Conservation (phyloP, 2,797 vertebrate species). For the Coendou prehensilis region DNA sequence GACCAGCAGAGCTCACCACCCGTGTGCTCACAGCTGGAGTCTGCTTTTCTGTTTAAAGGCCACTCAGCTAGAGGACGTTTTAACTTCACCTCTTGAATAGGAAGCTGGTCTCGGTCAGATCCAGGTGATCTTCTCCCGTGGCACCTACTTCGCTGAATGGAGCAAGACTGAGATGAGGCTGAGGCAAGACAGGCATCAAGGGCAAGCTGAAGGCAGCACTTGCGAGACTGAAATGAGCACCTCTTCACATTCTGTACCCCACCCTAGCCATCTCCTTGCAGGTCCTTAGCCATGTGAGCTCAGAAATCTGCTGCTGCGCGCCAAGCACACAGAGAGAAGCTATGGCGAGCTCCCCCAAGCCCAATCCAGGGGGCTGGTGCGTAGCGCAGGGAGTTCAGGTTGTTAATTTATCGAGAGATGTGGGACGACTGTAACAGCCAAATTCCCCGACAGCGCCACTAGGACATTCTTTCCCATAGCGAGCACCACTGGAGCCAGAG, state of each 20-base stretch:
- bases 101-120: not conserved
- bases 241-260: not conserved
- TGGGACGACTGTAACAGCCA: no score
- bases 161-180: not conserved
- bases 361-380: not conserved
- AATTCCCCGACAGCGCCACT: not conserved
- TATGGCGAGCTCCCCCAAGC: not conserved
- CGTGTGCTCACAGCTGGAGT: not conserved
- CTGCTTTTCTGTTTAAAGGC: not conserved
- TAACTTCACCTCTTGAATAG: not conserved
- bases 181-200: not conserved
- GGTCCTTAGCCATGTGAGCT: not conserved
- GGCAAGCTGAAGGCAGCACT: not conserved
- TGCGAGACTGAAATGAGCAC: not conserved
- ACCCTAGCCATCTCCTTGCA: rapidly evolving
- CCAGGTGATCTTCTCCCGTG: not conserved
- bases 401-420: not conserved
- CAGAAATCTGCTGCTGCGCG: not conserved
- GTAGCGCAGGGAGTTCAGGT: not conserved
- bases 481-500: not conserved
- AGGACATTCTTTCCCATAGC: not conserved
- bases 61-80: not conserved
- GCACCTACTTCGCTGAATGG: no score
- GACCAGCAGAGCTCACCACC: not conserved
- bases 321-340: not conserved